These are phyloP conservation scores for Naso thynnoides DNA, from an alignment of 2,797 vertebrate species.

Conservation along the genomic window DNA sequence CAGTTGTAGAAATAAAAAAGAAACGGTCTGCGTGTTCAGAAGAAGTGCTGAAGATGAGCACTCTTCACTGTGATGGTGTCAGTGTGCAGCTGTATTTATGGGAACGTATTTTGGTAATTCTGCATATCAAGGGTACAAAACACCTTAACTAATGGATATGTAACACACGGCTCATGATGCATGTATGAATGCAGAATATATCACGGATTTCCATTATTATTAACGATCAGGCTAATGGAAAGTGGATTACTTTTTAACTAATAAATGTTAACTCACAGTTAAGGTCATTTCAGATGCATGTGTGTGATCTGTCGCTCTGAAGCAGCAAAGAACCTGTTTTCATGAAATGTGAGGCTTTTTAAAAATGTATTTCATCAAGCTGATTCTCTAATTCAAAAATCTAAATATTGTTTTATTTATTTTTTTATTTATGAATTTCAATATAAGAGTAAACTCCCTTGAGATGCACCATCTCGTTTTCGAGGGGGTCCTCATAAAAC, in stretches of 20 bases:
- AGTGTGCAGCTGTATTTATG: too few relatives aligned
- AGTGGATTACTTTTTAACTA: neutral
- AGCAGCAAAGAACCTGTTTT: neutral
- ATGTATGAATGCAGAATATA: neutral
- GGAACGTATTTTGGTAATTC: too few relatives aligned
- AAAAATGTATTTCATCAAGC: neutral
- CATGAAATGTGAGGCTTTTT: neutral
- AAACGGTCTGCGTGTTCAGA: neutral
- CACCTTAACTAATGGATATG: neutral
- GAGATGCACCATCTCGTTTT: too few relatives aligned
- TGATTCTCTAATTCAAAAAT: too few relatives aligned
- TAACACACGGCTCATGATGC: neutral
- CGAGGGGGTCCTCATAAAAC: too few relatives aligned
- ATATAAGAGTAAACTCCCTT: too few relatives aligned
- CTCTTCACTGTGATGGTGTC: too few relatives aligned
- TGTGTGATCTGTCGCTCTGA: neutral
- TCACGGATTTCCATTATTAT: neutral
- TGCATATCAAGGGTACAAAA: neutral
- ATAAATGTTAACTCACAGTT: neutral
- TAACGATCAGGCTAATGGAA: neutral
- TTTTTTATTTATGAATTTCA: too few relatives aligned
- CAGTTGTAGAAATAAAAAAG: too few relatives aligned
- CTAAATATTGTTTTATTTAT: too few relatives aligned
- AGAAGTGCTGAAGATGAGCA: too few relatives aligned
- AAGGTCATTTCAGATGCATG: neutral